Conservation (phyloP, 2,113 vertebrate genomes). For the Hippocampus mohnikei region DNA sequence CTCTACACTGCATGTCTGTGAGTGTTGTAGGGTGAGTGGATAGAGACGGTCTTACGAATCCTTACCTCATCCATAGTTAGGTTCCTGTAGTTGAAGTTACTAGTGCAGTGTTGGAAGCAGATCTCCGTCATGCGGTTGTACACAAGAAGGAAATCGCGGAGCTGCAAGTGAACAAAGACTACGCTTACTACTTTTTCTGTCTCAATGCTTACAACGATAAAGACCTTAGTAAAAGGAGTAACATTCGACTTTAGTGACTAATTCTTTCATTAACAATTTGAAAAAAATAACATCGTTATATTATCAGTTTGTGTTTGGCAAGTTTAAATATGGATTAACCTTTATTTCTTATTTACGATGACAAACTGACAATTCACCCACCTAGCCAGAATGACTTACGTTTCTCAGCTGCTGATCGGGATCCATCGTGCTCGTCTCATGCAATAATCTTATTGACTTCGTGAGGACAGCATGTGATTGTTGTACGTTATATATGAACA, state of each 20-base stretch:
- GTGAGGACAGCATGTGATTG: background rate
- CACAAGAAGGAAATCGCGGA: constrained; percentile 11
- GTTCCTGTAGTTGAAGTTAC: constrained; percentile 15
- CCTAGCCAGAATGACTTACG: background rate
- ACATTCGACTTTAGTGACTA: no score
- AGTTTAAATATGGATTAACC: no score
- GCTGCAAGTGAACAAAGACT: background rate
- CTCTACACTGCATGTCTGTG: no score
- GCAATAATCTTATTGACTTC: background rate
- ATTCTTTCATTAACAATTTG: no score
- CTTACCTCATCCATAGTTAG: constrained; percentile 14
- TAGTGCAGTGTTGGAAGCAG: constrained; percentile 7
- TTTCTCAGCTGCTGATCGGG: constrained; percentile 8
- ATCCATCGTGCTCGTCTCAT: constrained; percentile 1
- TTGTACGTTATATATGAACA: background rate
- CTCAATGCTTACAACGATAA: no score
- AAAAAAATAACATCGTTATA: no score
- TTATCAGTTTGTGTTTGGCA: no score
- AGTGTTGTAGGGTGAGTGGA: no score
- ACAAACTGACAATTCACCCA: no score
- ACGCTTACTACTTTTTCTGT: background rate
- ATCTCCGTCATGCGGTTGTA: constrained; percentile 16
- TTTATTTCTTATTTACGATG: no score
- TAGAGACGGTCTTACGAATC: no score
- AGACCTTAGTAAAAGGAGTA: no score